Base-by-base conservation (phyloP, 2,888 invertebrate genomes). In the Caenorhabditis sp. region DNA sequence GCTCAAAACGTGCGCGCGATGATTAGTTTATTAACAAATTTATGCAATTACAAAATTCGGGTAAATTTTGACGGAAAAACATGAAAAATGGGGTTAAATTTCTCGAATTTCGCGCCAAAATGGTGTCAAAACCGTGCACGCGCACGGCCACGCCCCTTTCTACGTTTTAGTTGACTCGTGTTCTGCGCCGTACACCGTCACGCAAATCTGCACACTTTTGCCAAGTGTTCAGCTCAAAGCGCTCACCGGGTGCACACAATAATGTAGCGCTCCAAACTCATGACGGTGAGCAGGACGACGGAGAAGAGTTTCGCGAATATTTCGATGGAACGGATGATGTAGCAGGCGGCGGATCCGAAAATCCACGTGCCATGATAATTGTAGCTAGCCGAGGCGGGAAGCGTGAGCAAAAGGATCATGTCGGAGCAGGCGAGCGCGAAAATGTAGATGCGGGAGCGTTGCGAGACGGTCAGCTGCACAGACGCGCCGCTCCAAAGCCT, bases 201-300 rank as follows among this genome's bases (percentile, higher is more conserved):
- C n/a, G n/a, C n/a, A n/a, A n/a, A n/a, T n/a, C n/a, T n/a, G n/a
- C n/a, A n/a, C n/a, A n/a, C n/a, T n/a, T n/a, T n/a, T n/a, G n/a
- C n/a, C n/a, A n/a, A n/a, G n/a, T n/a, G n/a, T n/a, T n/a, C n/a
- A n/a, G n/a, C 3, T 58, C 26, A 22, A 55, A 48, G 26, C 15
- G 45, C 53, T 46, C 46, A 86, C 80, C 82, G 73, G 0, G 84
- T 86, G 43, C 86, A 86, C 5, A 86, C 86, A 48, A 86, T 82
- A 46, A 86, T 80, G 53, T 85, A 86, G 30, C 86, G 56, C 70
- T 86, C 85, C 48, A 86, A 66, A 50, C 83, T 84, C 85, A 86
- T 85, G 20, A 82, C 81, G 6, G 85, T 86, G 24, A 86, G 62
- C 22, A 86, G 65, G 37, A 84, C 77, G 8, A 86, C 85, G 2